Evolutionary conservation across 2,113 vertebrate genomes (phyloP), one percentile per base, ranked within the genome.

Genomic region (Echinops telfairi): DNA sequence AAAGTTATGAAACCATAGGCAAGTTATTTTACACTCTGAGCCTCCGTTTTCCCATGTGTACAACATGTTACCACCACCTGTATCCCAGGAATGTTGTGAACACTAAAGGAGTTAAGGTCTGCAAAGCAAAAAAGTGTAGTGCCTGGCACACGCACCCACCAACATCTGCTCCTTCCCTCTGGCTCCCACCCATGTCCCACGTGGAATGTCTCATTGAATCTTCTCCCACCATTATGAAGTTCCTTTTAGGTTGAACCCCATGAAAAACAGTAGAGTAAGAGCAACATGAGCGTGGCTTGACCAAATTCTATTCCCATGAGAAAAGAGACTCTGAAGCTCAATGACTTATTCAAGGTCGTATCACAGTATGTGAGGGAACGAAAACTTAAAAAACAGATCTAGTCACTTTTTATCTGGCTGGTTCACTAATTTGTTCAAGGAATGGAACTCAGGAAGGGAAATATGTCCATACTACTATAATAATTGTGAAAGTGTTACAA

Each of bases 11-110:
- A 90, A 90, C 60, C 4, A 60, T 0, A 53, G 71, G 19, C 40
- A 85, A 94, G 19, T 75, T 70, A 82, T 79, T 82, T 66, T 31
- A 80, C 23, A 91, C 57, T 83, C 40, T 70, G 31, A 66, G 43
- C 19, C 86, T 66, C 40, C 9, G 22, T 40, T 78, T 82, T 68
- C 33, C 70, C 3, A 91, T 64, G 0, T 85, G 57, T 78, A 92
- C 91, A 71, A 82, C 58, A 20, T 8, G 10, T 14, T 38, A 78
- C 27, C 71, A 83, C 40, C 68, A 89, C 16, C 47, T 86, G 36
- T 8, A 87, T 3, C 8, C 57, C 47, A 90, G 64, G 33, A 93
- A 78, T 7, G 68, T 43, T 12, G 53, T 58, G 9, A 91, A 11
- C 25, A 91, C 71, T 23, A 87, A 40, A 27, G 20, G 33, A 71